Percentiles rank a stretch among this genome's conserved stretches.
Evolutionary conservation across 2,113 vertebrate genomes (phyloP).

Genomic region (Callospermophilus lateralis): DNA sequence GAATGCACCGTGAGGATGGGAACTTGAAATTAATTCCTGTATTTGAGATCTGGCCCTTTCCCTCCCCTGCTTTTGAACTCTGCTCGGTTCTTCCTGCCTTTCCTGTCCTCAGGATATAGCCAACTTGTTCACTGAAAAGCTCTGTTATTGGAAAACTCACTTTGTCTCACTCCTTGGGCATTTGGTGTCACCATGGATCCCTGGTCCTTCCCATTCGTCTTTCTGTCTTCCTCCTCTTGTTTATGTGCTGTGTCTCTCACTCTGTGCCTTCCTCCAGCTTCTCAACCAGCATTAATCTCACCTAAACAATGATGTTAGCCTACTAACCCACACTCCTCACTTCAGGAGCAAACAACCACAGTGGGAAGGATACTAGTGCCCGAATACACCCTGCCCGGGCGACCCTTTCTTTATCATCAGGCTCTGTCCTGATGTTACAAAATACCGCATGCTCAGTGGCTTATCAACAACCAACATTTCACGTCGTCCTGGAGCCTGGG

Average conservation of each 20-base stretch:
- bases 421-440: neutral
- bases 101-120: neutral
- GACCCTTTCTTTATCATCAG: neutral
- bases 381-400: fast-evolving
- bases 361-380: neutral
- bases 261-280: neutral
- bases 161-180: neutral
- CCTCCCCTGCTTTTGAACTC: conserved; percentile 1
- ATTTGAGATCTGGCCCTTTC: neutral
- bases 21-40: neutral
- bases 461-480: neutral
- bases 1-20: neutral
- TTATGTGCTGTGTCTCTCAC: neutral
- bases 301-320: neutral
- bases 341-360: neutral
- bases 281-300: neutral
- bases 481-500: neutral
- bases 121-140: neutral
- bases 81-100: neutral
- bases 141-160: neutral
- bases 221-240: conserved; percentile 36
- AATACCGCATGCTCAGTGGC: neutral
- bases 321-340: neutral
- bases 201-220: neutral
- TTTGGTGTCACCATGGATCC: conserved; percentile 53